These are phyloP conservation scores for Drosophila subpulchrella DNA, from an alignment of 1,140 invertebrate species.

Conservation along the genomic window DNA sequence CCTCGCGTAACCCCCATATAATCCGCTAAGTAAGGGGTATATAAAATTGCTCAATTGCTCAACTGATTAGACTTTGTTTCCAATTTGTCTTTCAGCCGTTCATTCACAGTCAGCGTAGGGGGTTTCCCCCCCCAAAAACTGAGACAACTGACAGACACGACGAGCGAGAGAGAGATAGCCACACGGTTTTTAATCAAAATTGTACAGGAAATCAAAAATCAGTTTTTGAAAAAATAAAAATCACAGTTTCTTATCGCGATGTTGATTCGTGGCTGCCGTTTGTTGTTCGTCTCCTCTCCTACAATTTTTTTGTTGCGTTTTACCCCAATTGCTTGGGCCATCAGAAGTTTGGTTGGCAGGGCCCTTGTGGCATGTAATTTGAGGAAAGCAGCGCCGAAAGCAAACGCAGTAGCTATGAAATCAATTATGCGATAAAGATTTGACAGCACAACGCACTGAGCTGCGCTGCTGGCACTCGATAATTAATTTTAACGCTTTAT, in stretches of 20 bases:
- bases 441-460: slow-evolving; percentile 76
- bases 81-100: slow-evolving; percentile 69
- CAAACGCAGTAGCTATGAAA: slow-evolving; percentile 83
- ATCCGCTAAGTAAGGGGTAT: slow-evolving; percentile 50
- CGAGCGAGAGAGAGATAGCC: slow-evolving; percentile 25
- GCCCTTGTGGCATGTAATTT: slow-evolving; percentile 68
- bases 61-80: slow-evolving; percentile 82
- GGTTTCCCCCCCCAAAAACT: slow-evolving; percentile 41
- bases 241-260: slow-evolving; percentile 82
- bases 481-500: slow-evolving; percentile 84
- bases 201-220: slow-evolving; percentile 83
- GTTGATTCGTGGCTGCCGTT: slow-evolving; percentile 54
- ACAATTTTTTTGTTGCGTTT: slow-evolving; percentile 19
- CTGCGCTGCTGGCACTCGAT: slow-evolving; percentile 68
- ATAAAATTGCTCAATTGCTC: slow-evolving; percentile 78
- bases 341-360: slow-evolving; percentile 27
- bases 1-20: slow-evolving; percentile 16
- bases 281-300: slow-evolving; percentile 25
- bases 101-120: slow-evolving; percentile 38
- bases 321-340: slow-evolving; percentile 71
- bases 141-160: slow-evolving; percentile 8
- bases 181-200: slow-evolving; percentile 78
- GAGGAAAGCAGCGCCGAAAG: slow-evolving; percentile 63
- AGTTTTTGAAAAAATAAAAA: slow-evolving; percentile 80
- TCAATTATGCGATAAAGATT: slow-evolving; percentile 83